Evolutionary conservation across 2,113 vertebrate species (phyloP).

Genomic region (Sturnus vulgaris): DNA sequence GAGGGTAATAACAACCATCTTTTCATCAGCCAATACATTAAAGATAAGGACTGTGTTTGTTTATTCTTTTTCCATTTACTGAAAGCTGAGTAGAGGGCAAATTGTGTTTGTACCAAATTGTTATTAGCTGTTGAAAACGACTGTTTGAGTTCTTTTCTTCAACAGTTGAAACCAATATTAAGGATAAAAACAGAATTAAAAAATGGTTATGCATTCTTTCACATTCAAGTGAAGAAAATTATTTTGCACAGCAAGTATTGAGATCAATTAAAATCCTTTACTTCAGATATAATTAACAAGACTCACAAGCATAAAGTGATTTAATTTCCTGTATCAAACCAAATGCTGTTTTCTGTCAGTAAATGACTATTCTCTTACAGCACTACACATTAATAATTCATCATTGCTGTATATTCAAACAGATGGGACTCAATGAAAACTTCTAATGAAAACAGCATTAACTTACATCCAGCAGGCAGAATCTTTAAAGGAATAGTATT

Average conservation of each 20-base stretch:
- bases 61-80: not conserved
- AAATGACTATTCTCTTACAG: not conserved
- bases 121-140: not conserved
- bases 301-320: slow-evolving; percentile 1
- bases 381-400: not conserved
- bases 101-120: not conserved
- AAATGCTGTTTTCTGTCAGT: not conserved
- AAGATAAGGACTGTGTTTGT: not conserved
- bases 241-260: not conserved
- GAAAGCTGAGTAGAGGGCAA: not conserved
- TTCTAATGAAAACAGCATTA: slow-evolving; percentile 4
- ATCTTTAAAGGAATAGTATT: not conserved
- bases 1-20: not conserved
- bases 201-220: not conserved
- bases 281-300: slow-evolving; percentile 16
- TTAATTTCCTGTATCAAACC: slow-evolving; percentile 10
- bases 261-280: slow-evolving; percentile 13
- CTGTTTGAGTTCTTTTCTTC: not conserved
- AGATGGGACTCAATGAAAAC: not conserved
- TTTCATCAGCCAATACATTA: not conserved
- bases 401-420: not conserved
- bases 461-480: not conserved
- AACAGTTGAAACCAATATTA: not conserved
- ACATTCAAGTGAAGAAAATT: not conserved
- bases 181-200: not conserved